Base-by-base conservation (phyloP, 1,140 invertebrate species). In the Drosophila funebris region DNA sequence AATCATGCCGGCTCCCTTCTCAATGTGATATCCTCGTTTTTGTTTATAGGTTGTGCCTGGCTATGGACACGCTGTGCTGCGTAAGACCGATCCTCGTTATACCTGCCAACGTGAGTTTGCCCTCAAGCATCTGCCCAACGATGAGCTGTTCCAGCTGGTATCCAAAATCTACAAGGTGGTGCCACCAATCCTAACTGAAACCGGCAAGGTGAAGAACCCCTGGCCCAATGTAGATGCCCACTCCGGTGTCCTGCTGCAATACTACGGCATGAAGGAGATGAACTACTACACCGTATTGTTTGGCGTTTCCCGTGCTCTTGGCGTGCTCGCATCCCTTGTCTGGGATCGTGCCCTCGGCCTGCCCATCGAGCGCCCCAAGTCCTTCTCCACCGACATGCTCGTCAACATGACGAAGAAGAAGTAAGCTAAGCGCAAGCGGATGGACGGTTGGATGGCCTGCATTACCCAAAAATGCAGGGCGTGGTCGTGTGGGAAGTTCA, bases 141-240 rank as follows among this genome's bases (percentile, higher is more conserved):
- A 99, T 91, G 95, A 95, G 4, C 92, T 98, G 54, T 98, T 98
- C 94, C 97, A 98, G 93, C 93, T 98, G 80, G 97, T 99, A 18
- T 95, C 96, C 3, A 96, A 97, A 91, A 93, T 97, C n/a, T 99
- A 98, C 94, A 97, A 98, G 91, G 94, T 99, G 31, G 97, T 98
- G 44, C 98, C 98, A 0, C 96, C 97, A 73, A 96, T 99, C 76
- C 95, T 99, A 8, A 94, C 97, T 69, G 97, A 98, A 91, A 96
- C 97, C 71, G 98, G 98, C 84, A 99, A 99, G 93, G 97, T 98
- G 6, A 98, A 98, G 94, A 99, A 99, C 94, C 98, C 98, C 61
- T 99, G 98, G 98, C 98, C 98, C 62, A 99, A 99, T 93, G 98
- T 99, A 80, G 98, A 99, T 93, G 98, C 98, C 46, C 98, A 99